A percentile compares a stretch with the other conserved stretches of the same genome.
These are phyloP conservation scores for Agrochola lota DNA, from an alignment of 2,888 invertebrate species.

Conservation along the genomic window DNA sequence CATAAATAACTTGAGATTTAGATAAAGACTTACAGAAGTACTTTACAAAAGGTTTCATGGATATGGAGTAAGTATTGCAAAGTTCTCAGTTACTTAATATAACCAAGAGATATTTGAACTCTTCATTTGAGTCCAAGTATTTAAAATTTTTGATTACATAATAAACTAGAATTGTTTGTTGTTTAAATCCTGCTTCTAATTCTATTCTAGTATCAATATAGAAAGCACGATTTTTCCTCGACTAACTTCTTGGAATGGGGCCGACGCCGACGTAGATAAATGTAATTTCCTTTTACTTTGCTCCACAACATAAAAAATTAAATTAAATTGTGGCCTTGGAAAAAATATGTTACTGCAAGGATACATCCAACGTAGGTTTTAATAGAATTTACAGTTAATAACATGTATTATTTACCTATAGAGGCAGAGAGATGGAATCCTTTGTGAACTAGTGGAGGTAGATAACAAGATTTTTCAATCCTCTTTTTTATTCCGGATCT, in stretches of 20 bases:
- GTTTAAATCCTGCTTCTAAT: background rate
- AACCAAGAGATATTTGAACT: background rate
- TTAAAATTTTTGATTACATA: too few relatives aligned
- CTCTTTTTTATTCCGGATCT: background rate
- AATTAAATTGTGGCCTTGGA: background rate
- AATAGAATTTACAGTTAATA: background rate
- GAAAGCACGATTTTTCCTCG: background rate
- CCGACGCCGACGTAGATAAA: background rate
- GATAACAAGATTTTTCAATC: background rate
- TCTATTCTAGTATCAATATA: background rate
- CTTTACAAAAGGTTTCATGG: background rate
- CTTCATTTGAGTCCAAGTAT: background rate
- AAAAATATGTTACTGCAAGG: background rate
- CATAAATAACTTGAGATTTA: background rate
- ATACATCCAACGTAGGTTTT: background rate
- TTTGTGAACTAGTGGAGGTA: background rate
- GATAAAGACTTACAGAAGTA: background rate
- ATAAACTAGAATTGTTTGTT: background rate
- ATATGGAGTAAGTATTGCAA: background rate
- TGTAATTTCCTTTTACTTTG: background rate
- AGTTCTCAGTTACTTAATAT: background rate
- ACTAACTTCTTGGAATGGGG: too few relatives aligned
- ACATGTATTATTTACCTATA: background rate
- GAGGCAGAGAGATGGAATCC: background rate
- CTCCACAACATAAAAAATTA: background rate